phyloP scores from a whole-genome alignment of 2,888 invertebrate genomes.

The Hipparchia sbordonii region DNA sequence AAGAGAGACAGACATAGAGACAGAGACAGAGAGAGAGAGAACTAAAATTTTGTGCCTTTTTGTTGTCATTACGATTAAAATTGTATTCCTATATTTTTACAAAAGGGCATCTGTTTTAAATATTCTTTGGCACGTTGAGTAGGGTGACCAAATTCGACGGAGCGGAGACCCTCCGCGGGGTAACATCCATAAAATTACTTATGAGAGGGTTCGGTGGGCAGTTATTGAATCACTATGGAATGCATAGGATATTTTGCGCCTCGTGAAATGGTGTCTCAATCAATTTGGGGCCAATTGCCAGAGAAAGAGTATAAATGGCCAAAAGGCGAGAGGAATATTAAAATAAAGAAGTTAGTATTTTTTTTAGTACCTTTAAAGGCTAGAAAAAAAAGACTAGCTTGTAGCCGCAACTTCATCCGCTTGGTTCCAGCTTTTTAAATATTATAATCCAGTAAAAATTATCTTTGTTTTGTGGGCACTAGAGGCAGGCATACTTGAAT shows the following conservation, averaged over 20 bases:
- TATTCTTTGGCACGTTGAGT: conserved; percentile 39
- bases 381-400: no score
- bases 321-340: background rate
- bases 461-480: no score
- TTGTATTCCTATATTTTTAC: no score
- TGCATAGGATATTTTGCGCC: conserved; percentile 70
- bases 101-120: conserved; percentile 25
- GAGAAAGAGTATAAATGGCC: conserved; percentile 34
- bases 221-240: conserved; percentile 71
- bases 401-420: no score
- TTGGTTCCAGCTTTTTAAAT: no score
- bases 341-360: background rate
- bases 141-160: conserved; percentile 56
- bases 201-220: conserved; percentile 57
- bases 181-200: conserved; percentile 68
- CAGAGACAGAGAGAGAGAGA: no score
- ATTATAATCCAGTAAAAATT: no score
- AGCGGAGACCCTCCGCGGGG: conserved; percentile 49
- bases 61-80: no score
- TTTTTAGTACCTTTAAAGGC: background rate
- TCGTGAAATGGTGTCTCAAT: conserved; percentile 50
- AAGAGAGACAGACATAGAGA: no score
- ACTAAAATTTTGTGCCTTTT: no score
- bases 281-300: conserved; percentile 54
- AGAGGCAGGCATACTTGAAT: no score